Base-by-base conservation (phyloP, 92 coral and sea anemone species). In the Blastomussa wellsi region DNA sequence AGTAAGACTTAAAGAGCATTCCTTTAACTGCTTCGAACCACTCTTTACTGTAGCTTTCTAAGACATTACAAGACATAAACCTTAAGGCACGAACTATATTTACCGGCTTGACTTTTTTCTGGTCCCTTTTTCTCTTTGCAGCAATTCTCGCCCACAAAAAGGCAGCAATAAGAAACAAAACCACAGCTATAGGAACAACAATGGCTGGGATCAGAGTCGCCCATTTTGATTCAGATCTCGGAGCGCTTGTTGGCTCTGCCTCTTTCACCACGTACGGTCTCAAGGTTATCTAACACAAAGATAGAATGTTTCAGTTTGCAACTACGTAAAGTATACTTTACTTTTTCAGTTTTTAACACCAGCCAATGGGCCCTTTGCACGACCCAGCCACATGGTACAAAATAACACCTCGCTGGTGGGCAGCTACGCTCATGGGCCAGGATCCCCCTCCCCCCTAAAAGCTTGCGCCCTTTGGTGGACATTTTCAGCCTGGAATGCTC, bases 151-250 rank as follows among this genome's bases (percentile, higher is more conserved):
- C 84, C 79, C 76, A 82, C 9, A 86, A 31, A 41, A 86, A 60
- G n/a, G 90, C 77, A 47, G 75, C 10, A n/a, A 89, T 17, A n/a
- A 92, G 84, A 13, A 92, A 83, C 72, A 89, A 19, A 3, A 78
- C 81, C 33, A 89, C 90, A 3, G 76, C 82, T 16, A 64, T 67
- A 33, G 89, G 83, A 15, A 92, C 92, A 82, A 80, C 73, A 49
- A 92, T 83, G 52, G 92, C 90, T 12, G 92, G 90, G 15, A 83
- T 57, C n/a, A 42, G 20, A 7, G 72, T 73, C 5, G 66, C 80
- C 80, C 80, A 75, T 20, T 73, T 75, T 19, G 80, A 41, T 41
- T n/a, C 41, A 5, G 22, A 4, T 19, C 28, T 17, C 5, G 88
- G 52, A 36, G 57, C 22, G 9, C 39, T 60, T 65, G 84, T 65